phyloP scores from a whole-genome alignment of 2,797 vertebrate genomes.

The Saxicola maurus region DNA sequence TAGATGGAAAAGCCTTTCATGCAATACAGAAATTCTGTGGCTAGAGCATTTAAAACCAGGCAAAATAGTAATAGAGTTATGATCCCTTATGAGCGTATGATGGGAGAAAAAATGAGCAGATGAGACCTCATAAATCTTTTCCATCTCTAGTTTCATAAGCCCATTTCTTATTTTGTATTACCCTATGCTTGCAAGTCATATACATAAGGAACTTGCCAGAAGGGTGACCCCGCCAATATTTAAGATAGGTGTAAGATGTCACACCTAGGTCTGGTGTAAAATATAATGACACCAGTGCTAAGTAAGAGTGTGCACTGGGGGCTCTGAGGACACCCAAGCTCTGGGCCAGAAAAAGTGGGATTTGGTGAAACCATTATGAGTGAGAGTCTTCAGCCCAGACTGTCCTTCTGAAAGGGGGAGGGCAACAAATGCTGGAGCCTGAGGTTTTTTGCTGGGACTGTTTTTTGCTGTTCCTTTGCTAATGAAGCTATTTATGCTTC shows the following conservation, averaged over 20 bases:
- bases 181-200: neutral
- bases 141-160: neutral
- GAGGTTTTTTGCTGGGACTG: neutral
- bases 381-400: neutral
- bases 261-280: neutral
- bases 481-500: neutral
- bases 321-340: neutral
- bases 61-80: neutral
- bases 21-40: neutral
- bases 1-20: neutral
- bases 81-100: neutral
- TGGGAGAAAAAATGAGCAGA: neutral
- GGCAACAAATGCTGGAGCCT: neutral
- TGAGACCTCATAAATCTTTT: neutral
- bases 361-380: neutral
- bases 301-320: neutral
- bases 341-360: neutral
- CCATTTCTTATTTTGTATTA: neutral
- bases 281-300: neutral
- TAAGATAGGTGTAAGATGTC: neutral
- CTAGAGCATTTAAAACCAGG: neutral
- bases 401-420: neutral
- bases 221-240: neutral
- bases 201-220: neutral
- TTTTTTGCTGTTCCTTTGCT: neutral